Evolutionary conservation across 2,797 vertebrate species (phyloP).

Genomic region (Leptatherina wallacei): DNA sequence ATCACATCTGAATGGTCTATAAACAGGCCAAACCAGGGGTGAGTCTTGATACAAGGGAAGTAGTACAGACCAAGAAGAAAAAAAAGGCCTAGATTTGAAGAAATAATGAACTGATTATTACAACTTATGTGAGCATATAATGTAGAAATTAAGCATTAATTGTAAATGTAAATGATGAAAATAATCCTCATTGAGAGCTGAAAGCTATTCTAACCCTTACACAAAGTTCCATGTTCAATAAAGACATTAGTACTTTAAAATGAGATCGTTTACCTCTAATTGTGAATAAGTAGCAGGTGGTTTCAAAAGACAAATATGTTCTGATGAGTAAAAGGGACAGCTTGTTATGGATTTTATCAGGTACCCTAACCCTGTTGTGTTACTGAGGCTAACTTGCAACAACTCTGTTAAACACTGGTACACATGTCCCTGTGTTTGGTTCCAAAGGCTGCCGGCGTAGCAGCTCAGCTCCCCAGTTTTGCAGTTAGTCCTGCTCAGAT

Average conservation of each 20-base stretch:
- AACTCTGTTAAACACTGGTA: not conserved
- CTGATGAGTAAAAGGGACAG: not conserved
- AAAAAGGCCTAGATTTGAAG: no score
- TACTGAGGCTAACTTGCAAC: not conserved
- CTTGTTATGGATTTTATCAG: not conserved
- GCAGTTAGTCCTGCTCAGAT: not conserved
- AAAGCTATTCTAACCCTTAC: no score
- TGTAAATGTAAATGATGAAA: no score
- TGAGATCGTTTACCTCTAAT: not conserved
- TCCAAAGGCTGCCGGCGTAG: conserved; percentile 54
- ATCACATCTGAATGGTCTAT: no score
- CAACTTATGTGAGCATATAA: no score
- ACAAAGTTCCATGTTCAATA: not conserved
- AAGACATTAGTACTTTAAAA: not conserved
- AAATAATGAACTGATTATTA: no score
- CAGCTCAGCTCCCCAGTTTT: conserved; percentile 1
- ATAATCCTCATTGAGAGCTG: no score
- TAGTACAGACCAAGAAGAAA: no score
- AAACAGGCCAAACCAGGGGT: no score
- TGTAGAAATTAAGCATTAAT: no score
- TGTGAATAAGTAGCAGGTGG: not conserved
- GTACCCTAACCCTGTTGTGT: not conserved
- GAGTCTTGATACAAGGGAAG: no score
- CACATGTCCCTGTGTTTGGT: conserved; percentile 44
- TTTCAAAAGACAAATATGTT: not conserved